These are phyloP conservation scores for Eospalax fontanierii DNA, from an alignment of 2,797 vertebrate genomes.

Conservation along the genomic window DNA sequence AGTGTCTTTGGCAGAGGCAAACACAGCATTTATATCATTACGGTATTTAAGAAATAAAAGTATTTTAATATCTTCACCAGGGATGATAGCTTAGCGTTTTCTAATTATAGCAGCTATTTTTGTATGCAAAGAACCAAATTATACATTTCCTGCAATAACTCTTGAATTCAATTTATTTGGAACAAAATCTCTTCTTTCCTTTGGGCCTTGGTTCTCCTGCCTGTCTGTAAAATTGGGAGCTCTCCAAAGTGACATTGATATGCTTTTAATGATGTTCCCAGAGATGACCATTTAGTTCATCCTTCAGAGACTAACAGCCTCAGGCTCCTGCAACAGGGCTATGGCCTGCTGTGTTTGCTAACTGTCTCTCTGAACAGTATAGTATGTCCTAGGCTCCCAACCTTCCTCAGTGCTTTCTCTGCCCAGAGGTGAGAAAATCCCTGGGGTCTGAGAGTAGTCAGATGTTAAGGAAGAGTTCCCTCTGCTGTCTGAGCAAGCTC, in stretches of 20 bases:
- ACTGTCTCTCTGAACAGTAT: neutral
- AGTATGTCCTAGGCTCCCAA: neutral
- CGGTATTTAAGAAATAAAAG: constrained; percentile 53
- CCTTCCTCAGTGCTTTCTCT: neutral
- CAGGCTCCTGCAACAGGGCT: neutral
- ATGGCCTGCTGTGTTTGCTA: neutral
- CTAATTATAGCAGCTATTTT: constrained; percentile 29
- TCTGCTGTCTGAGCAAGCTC: constrained; percentile 67
- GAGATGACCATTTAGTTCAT: neutral
- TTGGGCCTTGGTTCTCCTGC: neutral
- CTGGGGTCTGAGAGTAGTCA: neutral
- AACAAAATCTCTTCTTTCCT: neutral
- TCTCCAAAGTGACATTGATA: neutral
- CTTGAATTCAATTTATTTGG: neutral
- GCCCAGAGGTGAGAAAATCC: neutral
- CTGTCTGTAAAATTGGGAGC: neutral
- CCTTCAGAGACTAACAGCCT: neutral
- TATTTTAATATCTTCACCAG: constrained; percentile 33
- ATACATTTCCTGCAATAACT: constrained; percentile 29
- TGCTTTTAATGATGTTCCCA: neutral
- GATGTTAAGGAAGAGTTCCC: constrained; percentile 72
- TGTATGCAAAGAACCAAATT: constrained; percentile 21
- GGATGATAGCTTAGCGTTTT: neutral
- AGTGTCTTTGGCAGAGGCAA: constrained; percentile 8
- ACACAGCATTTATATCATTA: neutral